Base-by-base conservation (phyloP, 2,888 invertebrate genomes). In the Mechanitis mazaeus region DNA sequence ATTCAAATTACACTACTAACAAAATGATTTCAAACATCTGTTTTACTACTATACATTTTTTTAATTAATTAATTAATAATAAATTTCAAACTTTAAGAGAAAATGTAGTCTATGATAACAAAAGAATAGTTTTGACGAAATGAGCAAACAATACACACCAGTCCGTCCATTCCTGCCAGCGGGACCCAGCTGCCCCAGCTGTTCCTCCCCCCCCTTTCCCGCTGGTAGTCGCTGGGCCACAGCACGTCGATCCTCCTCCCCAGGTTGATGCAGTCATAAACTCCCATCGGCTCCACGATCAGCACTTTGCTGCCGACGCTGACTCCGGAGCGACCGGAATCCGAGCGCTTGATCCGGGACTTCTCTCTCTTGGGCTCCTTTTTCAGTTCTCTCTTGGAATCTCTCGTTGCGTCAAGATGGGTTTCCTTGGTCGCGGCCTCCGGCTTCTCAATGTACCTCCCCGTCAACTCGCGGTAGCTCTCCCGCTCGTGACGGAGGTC, bases 221-320 rank as follows among this genome's bases (percentile, higher is more conserved):
- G 87, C 94, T 97, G 96, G 58, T 93, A 92, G 79, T 98, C 97
- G 71, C 94, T 95, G 0, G 98, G 98, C 98, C 98, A 99, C 71
- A 94, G 93, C n/a, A 98, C 97, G 75, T 98, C 98, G 64, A 97
- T 97, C 67, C 97, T 90, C 65, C 97, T 90, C 7, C 97, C 97
- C 69, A 97, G 87, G 82, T 98, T 98, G 62, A 98, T 95, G 67
- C 96, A 96, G 78, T 98, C 97, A 75, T 96, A 98, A 54, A 98
- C 96, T 74, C 93, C 85, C 6, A 89, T 61, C 31, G 83, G 91
- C 68, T 90, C 91, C 28, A 84, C 79, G 11, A 86, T 91, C 76
- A 85, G 77, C 77, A 85, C 89, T 54, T 90, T 90, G 59, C 88
- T 88, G 0, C 89, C 89, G 0, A 91, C 81, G 64, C 84, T 83